Evolutionary conservation across 2,797 vertebrate genomes (phyloP).

Genomic region (Schizothorax lantsangensis): DNA sequence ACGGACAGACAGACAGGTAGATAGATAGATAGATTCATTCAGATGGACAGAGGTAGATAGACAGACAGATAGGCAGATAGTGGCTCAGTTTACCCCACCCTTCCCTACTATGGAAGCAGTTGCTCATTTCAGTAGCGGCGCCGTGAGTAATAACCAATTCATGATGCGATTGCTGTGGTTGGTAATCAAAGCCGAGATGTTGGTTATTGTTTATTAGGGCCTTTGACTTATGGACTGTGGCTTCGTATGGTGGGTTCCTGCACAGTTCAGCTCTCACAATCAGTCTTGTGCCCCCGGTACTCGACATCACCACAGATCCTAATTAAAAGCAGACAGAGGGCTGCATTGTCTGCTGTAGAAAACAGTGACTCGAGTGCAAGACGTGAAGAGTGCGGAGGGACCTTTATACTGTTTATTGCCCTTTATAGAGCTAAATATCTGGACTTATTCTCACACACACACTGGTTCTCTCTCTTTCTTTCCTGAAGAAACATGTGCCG

Average conservation of each 20-base stretch:
- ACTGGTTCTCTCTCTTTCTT: background rate
- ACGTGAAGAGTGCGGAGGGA: constrained; percentile 6
- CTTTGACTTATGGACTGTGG: constrained; percentile 18
- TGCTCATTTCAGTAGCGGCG: constrained; percentile 20
- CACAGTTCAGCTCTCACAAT: constrained; percentile 41
- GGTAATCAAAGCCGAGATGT: constrained; percentile 31
- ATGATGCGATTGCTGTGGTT: constrained; percentile 24
- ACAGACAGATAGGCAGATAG: background rate
- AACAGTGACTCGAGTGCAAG: constrained; percentile 34
- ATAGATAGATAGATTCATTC: too few species aligned
- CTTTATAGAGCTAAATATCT: constrained; percentile 36
- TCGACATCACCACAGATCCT: constrained; percentile 31
- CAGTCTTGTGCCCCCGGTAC: constrained; percentile 27
- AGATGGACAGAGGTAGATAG: background rate
- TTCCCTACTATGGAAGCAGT: background rate
- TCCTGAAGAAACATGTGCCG: constrained; percentile 10
- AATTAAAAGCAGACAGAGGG: constrained; percentile 49
- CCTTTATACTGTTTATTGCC: constrained; percentile 26
- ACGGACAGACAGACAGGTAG: background rate
- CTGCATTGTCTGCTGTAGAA: constrained; percentile 32
- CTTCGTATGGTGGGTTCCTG: constrained; percentile 17
- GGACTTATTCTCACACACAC: background rate
- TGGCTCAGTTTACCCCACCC: background rate
- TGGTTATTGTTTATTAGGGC: constrained; percentile 36
- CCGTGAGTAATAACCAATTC: constrained; percentile 20